Percentiles rank a stretch among this genome's conserved stretches.
phyloP scores from a whole-genome alignment of 2,797 vertebrate genomes.

The Micrastur ruficollis region DNA sequence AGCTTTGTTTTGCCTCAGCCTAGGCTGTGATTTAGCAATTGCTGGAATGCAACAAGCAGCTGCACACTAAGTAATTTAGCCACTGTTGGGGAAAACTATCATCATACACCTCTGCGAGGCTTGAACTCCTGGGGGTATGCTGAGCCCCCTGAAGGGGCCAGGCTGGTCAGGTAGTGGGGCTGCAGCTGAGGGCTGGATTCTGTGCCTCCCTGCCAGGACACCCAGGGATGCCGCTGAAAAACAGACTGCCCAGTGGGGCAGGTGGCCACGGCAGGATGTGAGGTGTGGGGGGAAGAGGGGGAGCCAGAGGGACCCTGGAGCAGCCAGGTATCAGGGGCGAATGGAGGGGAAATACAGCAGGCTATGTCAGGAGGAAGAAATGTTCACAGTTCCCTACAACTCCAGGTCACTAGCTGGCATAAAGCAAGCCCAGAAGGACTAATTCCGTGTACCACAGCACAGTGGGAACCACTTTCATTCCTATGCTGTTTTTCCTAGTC shows the following conservation, averaged over 20 bases:
- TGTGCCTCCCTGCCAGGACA: accelerated
- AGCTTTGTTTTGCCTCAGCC: constrained; percentile 35
- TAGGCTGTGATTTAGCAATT: background rate
- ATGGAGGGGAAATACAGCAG: background rate
- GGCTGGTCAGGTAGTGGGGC: background rate
- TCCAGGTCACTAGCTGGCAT: background rate
- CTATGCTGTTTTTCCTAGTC: background rate
- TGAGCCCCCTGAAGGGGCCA: accelerated
- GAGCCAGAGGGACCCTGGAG: background rate
- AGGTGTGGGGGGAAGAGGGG: accelerated
- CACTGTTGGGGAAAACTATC: background rate
- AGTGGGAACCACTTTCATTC: background rate
- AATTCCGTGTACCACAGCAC: background rate
- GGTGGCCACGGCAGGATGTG: accelerated
- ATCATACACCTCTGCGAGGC: accelerated
- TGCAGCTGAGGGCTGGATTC: background rate
- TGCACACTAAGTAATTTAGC: background rate
- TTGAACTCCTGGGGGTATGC: accelerated
- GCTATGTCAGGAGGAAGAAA: background rate
- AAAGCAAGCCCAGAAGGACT: background rate
- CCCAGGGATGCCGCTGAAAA: background rate
- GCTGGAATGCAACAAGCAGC: constrained; percentile 14
- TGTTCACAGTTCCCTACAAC: background rate
- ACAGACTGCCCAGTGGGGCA: accelerated
- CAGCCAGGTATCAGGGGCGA: accelerated